phyloP scores from a whole-genome alignment of 2,113 vertebrate genomes.

The Indri indri region DNA sequence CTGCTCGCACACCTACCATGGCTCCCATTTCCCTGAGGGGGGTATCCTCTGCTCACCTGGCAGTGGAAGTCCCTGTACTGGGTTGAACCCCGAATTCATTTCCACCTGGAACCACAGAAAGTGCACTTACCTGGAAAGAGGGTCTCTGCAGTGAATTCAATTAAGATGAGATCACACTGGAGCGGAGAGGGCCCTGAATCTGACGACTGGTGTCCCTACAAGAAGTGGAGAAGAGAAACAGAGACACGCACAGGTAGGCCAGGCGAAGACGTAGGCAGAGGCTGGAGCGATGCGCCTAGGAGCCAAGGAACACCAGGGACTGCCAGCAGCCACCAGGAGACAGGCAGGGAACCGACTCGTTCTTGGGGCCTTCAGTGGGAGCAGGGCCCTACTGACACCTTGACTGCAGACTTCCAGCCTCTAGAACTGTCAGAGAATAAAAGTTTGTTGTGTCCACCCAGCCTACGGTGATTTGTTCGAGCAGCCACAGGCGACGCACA shows the following conservation, averaged over 20 bases:
- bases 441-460: not conserved
- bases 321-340: too few species aligned
- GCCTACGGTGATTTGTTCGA: not conserved
- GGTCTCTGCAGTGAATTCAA: not conserved
- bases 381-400: not conserved
- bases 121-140: not conserved
- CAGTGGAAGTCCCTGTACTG: too few species aligned
- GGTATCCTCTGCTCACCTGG: not conserved
- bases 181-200: not conserved
- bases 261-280: not conserved
- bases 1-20: not conserved
- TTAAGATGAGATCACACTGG: not conserved
- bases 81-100: not conserved
- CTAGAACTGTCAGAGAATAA: not conserved
- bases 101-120: not conserved
- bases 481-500: not conserved
- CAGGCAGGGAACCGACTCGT: rapidly evolving
- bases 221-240: not conserved
- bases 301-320: not conserved
- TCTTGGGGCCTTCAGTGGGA: not conserved
- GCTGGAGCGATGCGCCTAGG: rapidly evolving
- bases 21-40: not conserved
- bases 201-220: not conserved
- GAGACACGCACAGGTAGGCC: too few species aligned
- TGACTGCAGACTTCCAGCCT: not conserved